Evolutionary conservation across 1,140 invertebrate genomes (phyloP), one percentile per base, ranked within the genome.

Genomic region (Lasaia peninsularis): DNA sequence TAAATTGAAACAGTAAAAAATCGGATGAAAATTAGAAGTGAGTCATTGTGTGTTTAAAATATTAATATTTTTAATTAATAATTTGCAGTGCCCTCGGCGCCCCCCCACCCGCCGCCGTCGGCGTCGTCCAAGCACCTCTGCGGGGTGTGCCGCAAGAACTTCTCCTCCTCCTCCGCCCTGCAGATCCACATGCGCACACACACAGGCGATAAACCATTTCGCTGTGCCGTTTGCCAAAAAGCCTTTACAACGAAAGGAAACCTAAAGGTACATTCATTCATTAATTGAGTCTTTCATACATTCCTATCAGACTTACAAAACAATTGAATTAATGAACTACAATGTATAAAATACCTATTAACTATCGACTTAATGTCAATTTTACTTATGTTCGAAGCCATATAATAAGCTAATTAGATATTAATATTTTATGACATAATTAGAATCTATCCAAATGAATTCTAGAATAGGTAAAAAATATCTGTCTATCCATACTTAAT

Each of bases 131-230:
- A 99, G 91, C 98, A 99, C 89, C 94, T 98, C 86, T 99, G 98
- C 91, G 94, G 95, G 80, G 96, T 98, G 80, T 99, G 98, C 92
- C 95, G 96, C 89, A 98, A 99, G 91, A 98, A 97, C 92, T 99
- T 99, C 92, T 98, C 97, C 31, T 98, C 96, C 62, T 97, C 96
- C 69, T 98, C 96, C 71, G 97, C 98, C 60, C 92, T 97, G 62
- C 97, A 99, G 91, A 99, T 99, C 75, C 98, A 99, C 90, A 98
- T 99, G 95, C 92, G 98, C 77, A 99, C 98, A 1, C 98, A 99
- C 90, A 99, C 98, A 10, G 97, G 97, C 7, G 98, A 99, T 91
- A 98, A 98, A 83, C 98, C 98, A 3, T 99, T 99, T 92, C 95
- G 96, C 83, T 99, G 98, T 90, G 96, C 94, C 65, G 94, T 98